These are phyloP conservation scores for Cephonodes hylas DNA, from an alignment of 2,888 invertebrate genomes.

Conservation along the genomic window DNA sequence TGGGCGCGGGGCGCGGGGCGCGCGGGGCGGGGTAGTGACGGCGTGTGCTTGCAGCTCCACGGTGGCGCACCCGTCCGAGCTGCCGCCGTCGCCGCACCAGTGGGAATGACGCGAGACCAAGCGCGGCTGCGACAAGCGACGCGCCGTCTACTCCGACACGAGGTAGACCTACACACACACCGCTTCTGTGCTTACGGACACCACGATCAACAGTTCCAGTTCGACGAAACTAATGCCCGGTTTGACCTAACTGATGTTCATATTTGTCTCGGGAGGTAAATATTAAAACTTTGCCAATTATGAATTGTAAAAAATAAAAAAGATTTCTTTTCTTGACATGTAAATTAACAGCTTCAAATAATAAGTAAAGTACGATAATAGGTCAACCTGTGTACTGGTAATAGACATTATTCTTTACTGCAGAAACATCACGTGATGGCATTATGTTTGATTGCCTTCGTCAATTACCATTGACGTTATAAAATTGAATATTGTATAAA, in stretches of 20 bases:
- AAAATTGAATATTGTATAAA: not conserved
- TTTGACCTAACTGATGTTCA: no score
- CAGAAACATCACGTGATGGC: not conserved
- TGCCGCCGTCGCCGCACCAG: conserved; percentile 98
- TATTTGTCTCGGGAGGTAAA: no score
- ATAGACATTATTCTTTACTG: not conserved
- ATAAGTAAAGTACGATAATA: no score
- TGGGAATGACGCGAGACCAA: conserved; percentile 92
- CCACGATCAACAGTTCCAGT: no score
- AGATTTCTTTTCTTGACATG: no score
- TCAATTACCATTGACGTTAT: not conserved
- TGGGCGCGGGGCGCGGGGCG: conserved; percentile 29
- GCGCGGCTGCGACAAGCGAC: conserved; percentile 55
- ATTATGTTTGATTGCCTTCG: not conserved
- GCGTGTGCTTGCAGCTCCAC: conserved; percentile 89
- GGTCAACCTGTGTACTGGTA: no score
- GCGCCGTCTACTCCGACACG: conserved; percentile 54
- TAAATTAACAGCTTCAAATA: no score
- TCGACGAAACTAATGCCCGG: no score
- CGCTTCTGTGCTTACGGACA: not conserved
- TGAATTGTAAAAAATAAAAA: no score
- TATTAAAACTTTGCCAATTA: no score
- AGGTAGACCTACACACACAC: conserved; percentile 33
- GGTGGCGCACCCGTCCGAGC: conserved; percentile 98
- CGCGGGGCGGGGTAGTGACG: conserved; percentile 34